phyloP scores from a whole-genome alignment of 2,113 vertebrate species.

The Ophthalmotilapia sp. region DNA sequence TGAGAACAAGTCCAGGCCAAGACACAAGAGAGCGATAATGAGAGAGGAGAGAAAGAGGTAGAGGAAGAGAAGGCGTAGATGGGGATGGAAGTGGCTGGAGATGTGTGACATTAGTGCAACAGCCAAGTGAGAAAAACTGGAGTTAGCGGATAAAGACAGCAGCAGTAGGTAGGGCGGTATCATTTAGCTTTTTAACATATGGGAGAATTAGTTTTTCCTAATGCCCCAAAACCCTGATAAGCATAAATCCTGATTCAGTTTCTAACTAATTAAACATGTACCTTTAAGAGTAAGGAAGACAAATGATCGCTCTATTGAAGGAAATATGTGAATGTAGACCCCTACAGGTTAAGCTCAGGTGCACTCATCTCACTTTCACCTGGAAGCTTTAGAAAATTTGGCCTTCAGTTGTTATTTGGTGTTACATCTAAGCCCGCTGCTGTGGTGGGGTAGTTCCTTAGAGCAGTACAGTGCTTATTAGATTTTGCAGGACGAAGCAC shows the following conservation, averaged over 20 bases:
- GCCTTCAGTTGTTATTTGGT: conserved; percentile 35
- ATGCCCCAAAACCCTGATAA: neutral
- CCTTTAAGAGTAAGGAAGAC: neutral
- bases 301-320: neutral
- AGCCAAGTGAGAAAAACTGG: neutral
- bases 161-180: neutral
- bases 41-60: neutral
- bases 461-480: conserved; percentile 51
- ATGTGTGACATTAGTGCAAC: neutral
- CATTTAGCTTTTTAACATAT: neutral
- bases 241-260: neutral
- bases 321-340: neutral
- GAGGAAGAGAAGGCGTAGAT: neutral
- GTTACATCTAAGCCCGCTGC: conserved; percentile 24
- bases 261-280: neutral
- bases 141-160: neutral
- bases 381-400: neutral
- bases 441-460: conserved; percentile 17
- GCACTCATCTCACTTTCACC: neutral
- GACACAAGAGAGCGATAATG: conserved; percentile 41
- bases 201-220: neutral
- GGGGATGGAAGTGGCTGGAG: neutral
- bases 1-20: conserved; percentile 44
- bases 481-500: conserved; percentile 54
- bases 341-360: neutral